Evolutionary conservation across 2,113 vertebrate species (phyloP).

Genomic region (Dunckerocampus dactyliophorus): DNA sequence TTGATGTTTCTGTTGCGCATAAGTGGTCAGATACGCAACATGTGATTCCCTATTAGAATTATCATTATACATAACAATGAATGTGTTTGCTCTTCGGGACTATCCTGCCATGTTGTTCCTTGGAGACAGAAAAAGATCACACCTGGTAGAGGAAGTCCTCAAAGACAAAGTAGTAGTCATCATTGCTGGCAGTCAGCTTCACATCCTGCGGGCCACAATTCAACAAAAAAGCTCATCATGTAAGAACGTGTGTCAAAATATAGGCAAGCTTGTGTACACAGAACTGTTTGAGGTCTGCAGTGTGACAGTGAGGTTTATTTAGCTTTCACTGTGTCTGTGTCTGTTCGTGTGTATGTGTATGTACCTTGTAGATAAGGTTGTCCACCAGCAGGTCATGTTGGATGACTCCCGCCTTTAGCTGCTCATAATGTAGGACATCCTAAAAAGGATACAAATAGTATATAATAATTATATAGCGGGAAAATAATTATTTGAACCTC

Average conservation of each 20-base stretch:
- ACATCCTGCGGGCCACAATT: slow-evolving; percentile 78
- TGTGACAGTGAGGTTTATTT: background rate
- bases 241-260: background rate
- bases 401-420: slow-evolving; percentile 93
- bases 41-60: no score
- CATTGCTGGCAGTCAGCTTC: slow-evolving; percentile 96
- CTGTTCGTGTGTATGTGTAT: background rate
- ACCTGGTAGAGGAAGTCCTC: slow-evolving; percentile 99
- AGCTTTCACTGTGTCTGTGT: background rate
- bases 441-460: slow-evolving; percentile 47
- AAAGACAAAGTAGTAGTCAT: slow-evolving; percentile 99
- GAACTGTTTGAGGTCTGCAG: no score
- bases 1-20: no score
- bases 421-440: slow-evolving; percentile 92
- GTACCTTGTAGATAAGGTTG: slow-evolving; percentile 95
- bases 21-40: no score
- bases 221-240: background rate
- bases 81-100: no score
- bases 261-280: no score
- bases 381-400: slow-evolving; percentile 94
- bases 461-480: background rate
- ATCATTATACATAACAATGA: no score
- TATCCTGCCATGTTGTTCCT: no score
- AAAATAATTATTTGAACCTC: background rate
- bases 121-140: slow-evolving; percentile 6